These are phyloP conservation scores for Euclidia mi DNA, from an alignment of 2,888 invertebrate genomes.

Conservation along the genomic window DNA sequence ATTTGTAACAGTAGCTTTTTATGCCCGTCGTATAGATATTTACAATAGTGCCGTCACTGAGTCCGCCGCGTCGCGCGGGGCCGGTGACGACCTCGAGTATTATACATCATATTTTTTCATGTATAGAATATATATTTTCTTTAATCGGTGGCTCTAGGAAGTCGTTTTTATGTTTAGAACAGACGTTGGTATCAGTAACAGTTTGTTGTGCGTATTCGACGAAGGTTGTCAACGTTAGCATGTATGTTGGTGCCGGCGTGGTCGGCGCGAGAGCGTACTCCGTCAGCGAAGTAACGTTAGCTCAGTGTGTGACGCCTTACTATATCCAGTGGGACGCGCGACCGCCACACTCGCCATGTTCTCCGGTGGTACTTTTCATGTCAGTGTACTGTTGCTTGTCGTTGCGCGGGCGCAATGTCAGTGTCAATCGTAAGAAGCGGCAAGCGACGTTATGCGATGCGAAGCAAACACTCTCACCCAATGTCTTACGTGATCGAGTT, in stretches of 20 bases:
- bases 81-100: slow-evolving; percentile 49
- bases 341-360: slow-evolving; percentile 47
- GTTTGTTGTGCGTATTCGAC: slow-evolving; percentile 24
- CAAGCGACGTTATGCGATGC: no score
- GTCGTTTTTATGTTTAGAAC: slow-evolving; percentile 40
- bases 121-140: slow-evolving; percentile 41
- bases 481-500: no score
- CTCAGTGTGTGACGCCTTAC: slow-evolving; percentile 18
- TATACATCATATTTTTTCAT: slow-evolving; percentile 47
- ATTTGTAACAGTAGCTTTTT: slow-evolving; percentile 47
- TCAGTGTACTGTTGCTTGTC: slow-evolving; percentile 48
- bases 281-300: slow-evolving; percentile 20
- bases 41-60: slow-evolving; percentile 37
- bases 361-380: slow-evolving; percentile 52
- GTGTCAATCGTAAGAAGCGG: no score
- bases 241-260: slow-evolving; percentile 13
- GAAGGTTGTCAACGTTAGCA: slow-evolving; percentile 10
- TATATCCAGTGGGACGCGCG: slow-evolving; percentile 30
- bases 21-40: slow-evolving; percentile 52
- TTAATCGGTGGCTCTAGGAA: slow-evolving; percentile 49
- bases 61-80: slow-evolving; percentile 17
- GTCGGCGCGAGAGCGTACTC: slow-evolving; percentile 2
- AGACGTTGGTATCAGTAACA: slow-evolving; percentile 23
- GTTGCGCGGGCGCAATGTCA: slow-evolving; percentile 37
- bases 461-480: no score